A percentile compares a stretch with the other conserved stretches of the same genome.
phyloP scores from a whole-genome alignment of 2,113 vertebrate genomes.

The Pseudorhombus dupliciocellatus region DNA sequence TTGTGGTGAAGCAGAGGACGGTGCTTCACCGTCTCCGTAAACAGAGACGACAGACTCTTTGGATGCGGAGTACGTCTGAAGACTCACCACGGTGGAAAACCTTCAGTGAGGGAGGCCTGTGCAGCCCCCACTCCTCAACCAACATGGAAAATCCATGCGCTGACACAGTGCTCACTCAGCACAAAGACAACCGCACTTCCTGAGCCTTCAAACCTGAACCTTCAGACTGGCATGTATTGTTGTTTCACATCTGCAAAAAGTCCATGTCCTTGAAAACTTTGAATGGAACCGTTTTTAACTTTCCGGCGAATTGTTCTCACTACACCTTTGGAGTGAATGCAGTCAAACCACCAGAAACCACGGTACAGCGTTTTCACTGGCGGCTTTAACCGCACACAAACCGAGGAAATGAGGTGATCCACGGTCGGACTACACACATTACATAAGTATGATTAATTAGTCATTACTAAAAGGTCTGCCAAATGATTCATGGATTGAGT shows the following conservation, averaged over 20 bases:
- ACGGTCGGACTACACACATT: neutral
- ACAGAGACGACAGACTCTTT: slow-evolving; percentile 69
- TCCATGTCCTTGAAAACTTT: slow-evolving; percentile 42
- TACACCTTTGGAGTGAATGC: slow-evolving; percentile 21
- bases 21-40: slow-evolving; percentile 73
- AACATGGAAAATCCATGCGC: slow-evolving; percentile 75
- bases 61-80: slow-evolving; percentile 62
- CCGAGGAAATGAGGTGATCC: neutral
- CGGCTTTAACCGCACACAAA: slow-evolving; percentile 11
- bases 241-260: slow-evolving; percentile 69
- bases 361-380: neutral
- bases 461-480: slow-evolving; percentile 14
- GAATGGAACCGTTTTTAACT: slow-evolving; percentile 24
- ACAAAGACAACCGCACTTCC: slow-evolving; percentile 70
- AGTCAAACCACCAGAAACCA: slow-evolving; percentile 9
- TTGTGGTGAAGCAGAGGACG: slow-evolving; percentile 50
- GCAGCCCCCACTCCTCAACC: slow-evolving; percentile 62
- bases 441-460: neutral
- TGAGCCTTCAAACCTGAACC: slow-evolving; percentile 67
- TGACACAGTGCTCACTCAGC: slow-evolving; percentile 73
- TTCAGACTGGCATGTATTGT: slow-evolving; percentile 61
- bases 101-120: slow-evolving; percentile 68
- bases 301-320: slow-evolving; percentile 23
- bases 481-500: slow-evolving; percentile 14
- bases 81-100: slow-evolving; percentile 76